Evolutionary conservation across 2,113 vertebrate genomes (phyloP).

Genomic region (Neodontobutis hainanensis): DNA sequence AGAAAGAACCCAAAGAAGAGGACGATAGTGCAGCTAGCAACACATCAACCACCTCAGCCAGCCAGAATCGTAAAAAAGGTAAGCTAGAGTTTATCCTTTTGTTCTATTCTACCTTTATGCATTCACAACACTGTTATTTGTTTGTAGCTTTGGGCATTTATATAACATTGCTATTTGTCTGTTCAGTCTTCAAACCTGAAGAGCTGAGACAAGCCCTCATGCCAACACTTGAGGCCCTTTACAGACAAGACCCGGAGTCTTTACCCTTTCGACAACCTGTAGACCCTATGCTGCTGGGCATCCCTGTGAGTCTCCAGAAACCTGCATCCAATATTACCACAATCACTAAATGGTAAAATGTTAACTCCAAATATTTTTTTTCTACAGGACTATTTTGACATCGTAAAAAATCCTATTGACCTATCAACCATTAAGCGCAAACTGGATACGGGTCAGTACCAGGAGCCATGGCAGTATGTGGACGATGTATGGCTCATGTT

Average conservation of each 20-base stretch:
- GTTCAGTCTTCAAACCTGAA: constrained; percentile 95
- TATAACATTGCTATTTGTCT: constrained; percentile 26
- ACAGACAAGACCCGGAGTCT: constrained; percentile 97
- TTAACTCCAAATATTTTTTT: constrained; percentile 4
- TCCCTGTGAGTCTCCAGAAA: constrained; percentile 86
- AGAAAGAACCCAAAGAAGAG: constrained; percentile 89
- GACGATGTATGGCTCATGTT: constrained; percentile 99
- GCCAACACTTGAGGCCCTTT: constrained; percentile 96
- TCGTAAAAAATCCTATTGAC: constrained; percentile 97
- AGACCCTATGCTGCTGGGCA: constrained; percentile 92
- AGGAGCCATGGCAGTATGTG: constrained; percentile 98
- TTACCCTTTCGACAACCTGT: constrained; percentile 96
- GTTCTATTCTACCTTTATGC: too few species aligned
- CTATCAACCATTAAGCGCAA: constrained; percentile 98
- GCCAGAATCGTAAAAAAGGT: constrained; percentile 95
- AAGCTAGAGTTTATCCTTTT: constrained; percentile 40
- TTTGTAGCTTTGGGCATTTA: not conserved
- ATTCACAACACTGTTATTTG: too few species aligned
- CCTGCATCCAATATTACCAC: not conserved
- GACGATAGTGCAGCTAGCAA: constrained; percentile 83
- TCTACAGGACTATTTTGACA: constrained; percentile 96
- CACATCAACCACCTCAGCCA: constrained; percentile 79
- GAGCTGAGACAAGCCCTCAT: constrained; percentile 96
- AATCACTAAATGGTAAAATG: not conserved
- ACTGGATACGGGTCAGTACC: constrained; percentile 97